These are phyloP conservation scores for Sylvietta virens DNA, from an alignment of 2,113 vertebrate genomes.

Conservation along the genomic window DNA sequence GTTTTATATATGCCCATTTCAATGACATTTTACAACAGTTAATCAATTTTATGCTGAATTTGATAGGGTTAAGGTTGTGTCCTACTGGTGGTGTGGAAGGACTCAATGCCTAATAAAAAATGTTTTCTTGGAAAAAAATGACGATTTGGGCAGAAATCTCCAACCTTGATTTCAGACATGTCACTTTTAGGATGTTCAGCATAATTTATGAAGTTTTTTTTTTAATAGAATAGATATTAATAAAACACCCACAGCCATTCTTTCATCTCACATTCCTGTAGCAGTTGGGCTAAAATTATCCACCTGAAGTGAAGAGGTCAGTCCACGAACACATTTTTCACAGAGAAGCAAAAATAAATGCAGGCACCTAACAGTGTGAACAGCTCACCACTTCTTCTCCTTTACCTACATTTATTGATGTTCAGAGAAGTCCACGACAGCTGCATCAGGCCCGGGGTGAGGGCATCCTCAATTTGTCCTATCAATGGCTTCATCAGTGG, in stretches of 20 bases:
- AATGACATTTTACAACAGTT: not conserved
- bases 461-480: slow-evolving; percentile 66
- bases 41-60: not conserved
- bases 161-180: not conserved
- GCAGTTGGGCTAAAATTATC: not conserved
- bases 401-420: slow-evolving; percentile 65
- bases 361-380: not conserved
- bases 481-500: slow-evolving; percentile 76
- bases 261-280: not conserved
- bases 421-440: slow-evolving; percentile 77
- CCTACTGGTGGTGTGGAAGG: not conserved
- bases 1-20: not conserved
- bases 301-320: not conserved
- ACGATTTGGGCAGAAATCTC: not conserved
- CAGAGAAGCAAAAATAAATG: not conserved
- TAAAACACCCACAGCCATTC: not conserved
- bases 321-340: not conserved
- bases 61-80: not conserved
- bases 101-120: not conserved
- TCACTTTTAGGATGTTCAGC: not conserved
- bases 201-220: not conserved
- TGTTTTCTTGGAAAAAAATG: not conserved
- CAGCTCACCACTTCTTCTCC: not conserved
- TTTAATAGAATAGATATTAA: not conserved
- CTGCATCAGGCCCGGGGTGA: slow-evolving; percentile 72